A percentile compares a stretch with the other conserved stretches of the same genome.
These are phyloP conservation scores for Gadus chalcogrammus DNA, from an alignment of 2,113 vertebrate species.

Conservation along the genomic window DNA sequence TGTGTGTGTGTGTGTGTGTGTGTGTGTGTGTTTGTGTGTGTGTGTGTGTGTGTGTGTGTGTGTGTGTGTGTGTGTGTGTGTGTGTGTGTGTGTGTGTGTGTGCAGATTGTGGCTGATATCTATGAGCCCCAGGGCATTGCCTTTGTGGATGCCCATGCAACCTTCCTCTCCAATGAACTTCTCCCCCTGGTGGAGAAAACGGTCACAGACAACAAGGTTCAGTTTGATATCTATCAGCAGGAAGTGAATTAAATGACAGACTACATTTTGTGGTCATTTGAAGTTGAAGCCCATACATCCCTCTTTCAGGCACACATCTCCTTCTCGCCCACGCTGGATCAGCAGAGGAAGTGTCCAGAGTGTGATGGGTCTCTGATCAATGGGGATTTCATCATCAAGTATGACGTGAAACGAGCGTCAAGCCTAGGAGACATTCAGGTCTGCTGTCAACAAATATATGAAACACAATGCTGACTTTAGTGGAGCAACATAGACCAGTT, in stretches of 20 bases:
- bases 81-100: conserved; percentile 17
- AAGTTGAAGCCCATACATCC: not conserved
- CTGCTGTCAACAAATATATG: conserved; percentile 19
- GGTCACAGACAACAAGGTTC: conserved; percentile 83
- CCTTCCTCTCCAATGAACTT: conserved; percentile 84
- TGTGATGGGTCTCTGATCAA: conserved; percentile 81
- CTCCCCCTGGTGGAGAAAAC: conserved; percentile 82
- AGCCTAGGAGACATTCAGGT: conserved; percentile 83
- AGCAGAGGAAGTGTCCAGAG: conserved; percentile 81
- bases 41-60: conserved; percentile 6
- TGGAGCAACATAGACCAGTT: too few relatives aligned
- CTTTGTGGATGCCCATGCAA: conserved; percentile 76
- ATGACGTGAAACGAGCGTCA: conserved; percentile 80
- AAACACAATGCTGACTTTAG: too few relatives aligned
- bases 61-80: conserved; percentile 4
- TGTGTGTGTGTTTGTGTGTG: not conserved
- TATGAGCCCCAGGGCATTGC: conserved; percentile 87
- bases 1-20: not conserved
- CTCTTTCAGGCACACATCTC: conserved; percentile 63
- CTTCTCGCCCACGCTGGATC: conserved; percentile 73
- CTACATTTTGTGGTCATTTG: not conserved
- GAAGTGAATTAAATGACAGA: not conserved
- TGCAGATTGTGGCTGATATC: conserved; percentile 84
- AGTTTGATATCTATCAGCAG: not conserved
- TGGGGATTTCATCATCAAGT: conserved; percentile 85